These are phyloP conservation scores for Caenorhabditis latens DNA, from an alignment of 1,140 invertebrate genomes.

Conservation along the genomic window DNA sequence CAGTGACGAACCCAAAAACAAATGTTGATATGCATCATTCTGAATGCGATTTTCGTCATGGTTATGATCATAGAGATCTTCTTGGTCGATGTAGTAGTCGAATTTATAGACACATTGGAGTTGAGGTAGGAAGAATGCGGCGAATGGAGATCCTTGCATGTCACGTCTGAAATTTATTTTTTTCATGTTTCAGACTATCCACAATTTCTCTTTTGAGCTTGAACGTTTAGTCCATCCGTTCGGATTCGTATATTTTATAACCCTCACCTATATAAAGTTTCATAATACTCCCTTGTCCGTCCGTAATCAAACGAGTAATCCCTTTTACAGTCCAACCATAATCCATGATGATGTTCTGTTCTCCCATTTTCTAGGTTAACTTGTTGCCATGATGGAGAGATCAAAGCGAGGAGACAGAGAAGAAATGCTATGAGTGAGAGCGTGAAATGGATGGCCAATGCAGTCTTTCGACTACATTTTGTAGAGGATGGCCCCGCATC, in stretches of 20 bases:
- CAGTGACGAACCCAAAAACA: conserved; percentile 73
- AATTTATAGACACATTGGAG: conserved; percentile 76
- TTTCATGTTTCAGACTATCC: background rate
- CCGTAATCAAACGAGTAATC: conserved; percentile 77
- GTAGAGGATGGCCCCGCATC: conserved; percentile 44
- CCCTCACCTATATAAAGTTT: conserved; percentile 73
- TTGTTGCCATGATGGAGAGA: conserved; percentile 75
- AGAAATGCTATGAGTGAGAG: conserved; percentile 74
- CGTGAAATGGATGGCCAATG: conserved; percentile 69
- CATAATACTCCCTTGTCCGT: conserved; percentile 74
- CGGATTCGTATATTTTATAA: too few relatives aligned
- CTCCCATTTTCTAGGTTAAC: conserved; percentile 76
- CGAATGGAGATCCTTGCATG: conserved; percentile 75
- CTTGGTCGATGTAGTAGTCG: conserved; percentile 77
- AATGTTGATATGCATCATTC: conserved; percentile 77
- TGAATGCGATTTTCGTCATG: conserved; percentile 76
- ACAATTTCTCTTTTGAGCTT: background rate
- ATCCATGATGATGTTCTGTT: conserved; percentile 77
- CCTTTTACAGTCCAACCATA: conserved; percentile 77
- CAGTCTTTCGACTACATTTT: conserved; percentile 61
- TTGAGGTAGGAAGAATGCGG: conserved; percentile 74
- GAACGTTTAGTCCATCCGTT: background rate
- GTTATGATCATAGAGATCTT: conserved; percentile 77
- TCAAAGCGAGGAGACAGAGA: conserved; percentile 67
- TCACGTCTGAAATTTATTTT: conserved; percentile 68